phyloP scores from a whole-genome alignment of 2,888 invertebrate species.

The Andrena praecox region DNA sequence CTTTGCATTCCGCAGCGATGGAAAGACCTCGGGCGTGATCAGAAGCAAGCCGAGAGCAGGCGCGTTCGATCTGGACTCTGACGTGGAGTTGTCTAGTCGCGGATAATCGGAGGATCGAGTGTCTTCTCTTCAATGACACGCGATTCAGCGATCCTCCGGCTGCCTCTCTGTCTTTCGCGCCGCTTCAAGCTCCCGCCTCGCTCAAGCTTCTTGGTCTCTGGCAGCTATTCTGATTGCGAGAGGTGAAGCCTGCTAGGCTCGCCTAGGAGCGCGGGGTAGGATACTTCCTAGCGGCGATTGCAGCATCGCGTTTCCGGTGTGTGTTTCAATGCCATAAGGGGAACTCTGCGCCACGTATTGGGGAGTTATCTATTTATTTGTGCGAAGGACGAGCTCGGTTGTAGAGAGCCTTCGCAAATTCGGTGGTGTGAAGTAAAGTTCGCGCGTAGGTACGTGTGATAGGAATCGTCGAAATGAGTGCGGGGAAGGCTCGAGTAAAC shows the following conservation, averaged over 20 bases:
- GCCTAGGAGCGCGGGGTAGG: constrained; percentile 29
- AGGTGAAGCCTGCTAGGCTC: constrained; percentile 25
- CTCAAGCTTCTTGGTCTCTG: neutral
- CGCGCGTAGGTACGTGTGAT: no score
- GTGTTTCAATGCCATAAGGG: constrained; percentile 4
- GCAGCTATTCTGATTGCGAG: neutral
- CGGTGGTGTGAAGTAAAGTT: no score
- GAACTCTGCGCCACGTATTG: neutral
- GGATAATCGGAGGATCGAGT: constrained; percentile 34
- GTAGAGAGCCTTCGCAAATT: no score
- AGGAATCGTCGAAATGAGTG: no score
- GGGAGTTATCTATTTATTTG: neutral
- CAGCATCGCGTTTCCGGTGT: constrained; percentile 39
- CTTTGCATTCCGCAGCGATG: neutral
- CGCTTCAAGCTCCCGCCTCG: neutral
- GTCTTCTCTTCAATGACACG: constrained; percentile 37
- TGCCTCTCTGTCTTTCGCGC: neutral
- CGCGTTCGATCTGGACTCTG: neutral
- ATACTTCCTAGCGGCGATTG: constrained; percentile 51
- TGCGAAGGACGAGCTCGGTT: neutral
- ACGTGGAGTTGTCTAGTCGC: neutral
- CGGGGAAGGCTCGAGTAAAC: no score
- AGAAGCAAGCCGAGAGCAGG: neutral
- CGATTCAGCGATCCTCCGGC: constrained; percentile 28
- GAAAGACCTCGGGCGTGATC: neutral